Evolutionary conservation across 2,888 invertebrate genomes (phyloP).

Genomic region (Beris morrisii): DNA sequence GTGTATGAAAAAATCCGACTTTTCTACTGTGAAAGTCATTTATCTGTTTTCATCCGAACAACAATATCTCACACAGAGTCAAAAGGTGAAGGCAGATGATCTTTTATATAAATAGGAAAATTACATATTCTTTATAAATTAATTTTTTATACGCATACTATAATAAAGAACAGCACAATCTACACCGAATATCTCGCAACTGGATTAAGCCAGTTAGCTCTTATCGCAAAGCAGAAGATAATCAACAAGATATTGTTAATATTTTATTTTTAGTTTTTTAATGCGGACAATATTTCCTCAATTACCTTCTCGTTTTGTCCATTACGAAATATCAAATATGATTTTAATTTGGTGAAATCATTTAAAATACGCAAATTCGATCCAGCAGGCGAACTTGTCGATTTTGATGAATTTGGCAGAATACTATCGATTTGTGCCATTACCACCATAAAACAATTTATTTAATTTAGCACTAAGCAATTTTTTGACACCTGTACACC

Average conservation of each 20-base stretch:
- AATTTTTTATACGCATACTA: slow-evolving; percentile 4
- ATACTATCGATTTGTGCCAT: slow-evolving; percentile 45
- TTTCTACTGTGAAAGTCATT: too few relatives aligned
- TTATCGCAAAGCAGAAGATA: too few relatives aligned
- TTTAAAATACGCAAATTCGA: slow-evolving; percentile 46
- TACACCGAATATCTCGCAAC: too few relatives aligned
- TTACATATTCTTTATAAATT: too few relatives aligned
- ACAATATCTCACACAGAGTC: too few relatives aligned
- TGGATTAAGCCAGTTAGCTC: too few relatives aligned
- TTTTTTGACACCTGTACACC: not conserved
- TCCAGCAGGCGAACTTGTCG: slow-evolving; percentile 1
- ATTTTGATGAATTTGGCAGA: slow-evolving; percentile 34
- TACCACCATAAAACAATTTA: not conserved
- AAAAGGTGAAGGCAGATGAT: too few relatives aligned
- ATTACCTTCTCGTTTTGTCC: slow-evolving; percentile 50
- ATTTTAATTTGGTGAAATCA: slow-evolving; percentile 53
- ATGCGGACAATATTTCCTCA: not conserved
- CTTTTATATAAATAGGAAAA: too few relatives aligned
- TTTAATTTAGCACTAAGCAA: not conserved
- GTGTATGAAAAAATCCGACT: too few relatives aligned
- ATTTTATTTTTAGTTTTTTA: too few relatives aligned
- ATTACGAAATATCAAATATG: slow-evolving; percentile 52
- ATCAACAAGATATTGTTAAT: too few relatives aligned
- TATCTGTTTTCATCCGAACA: too few relatives aligned
- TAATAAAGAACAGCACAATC: not conserved